These are phyloP conservation scores for Colostygia pectinataria DNA, from an alignment of 2,888 invertebrate species.

Conservation along the genomic window DNA sequence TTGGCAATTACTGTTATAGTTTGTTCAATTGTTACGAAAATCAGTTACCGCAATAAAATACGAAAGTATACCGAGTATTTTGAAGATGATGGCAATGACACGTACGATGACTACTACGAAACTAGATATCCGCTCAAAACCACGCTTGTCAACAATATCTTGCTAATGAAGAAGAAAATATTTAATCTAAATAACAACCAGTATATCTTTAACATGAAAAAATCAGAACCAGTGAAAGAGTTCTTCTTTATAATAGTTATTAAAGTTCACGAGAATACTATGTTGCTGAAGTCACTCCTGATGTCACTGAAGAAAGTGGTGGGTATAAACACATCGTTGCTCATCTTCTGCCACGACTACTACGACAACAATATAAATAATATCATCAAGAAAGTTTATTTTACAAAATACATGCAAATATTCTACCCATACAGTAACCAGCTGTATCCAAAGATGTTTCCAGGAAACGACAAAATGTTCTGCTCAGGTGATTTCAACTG, in stretches of 20 bases:
- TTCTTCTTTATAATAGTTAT: slow-evolving; percentile 44
- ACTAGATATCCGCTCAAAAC: slow-evolving; percentile 17
- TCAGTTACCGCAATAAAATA: slow-evolving; percentile 31
- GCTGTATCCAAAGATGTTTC: slow-evolving; percentile 48
- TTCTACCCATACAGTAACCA: slow-evolving; percentile 50
- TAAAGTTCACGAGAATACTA: slow-evolving; percentile 46
- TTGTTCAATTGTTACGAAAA: slow-evolving; percentile 23
- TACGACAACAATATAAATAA: slow-evolving; percentile 39
- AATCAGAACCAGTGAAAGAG: slow-evolving; percentile 16
- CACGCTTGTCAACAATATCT: slow-evolving; percentile 22
- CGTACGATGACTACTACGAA: slow-evolving; percentile 25
- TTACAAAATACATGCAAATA: slow-evolving; percentile 50
- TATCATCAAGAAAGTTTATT: slow-evolving; percentile 32
- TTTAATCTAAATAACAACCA: slow-evolving; percentile 42
- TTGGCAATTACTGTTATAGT: slow-evolving; percentile 13
- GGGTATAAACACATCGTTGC: slow-evolving; percentile 42
- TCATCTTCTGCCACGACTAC: slow-evolving; percentile 48
- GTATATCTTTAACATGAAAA: slow-evolving; percentile 34
- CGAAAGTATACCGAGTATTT: slow-evolving; percentile 25
- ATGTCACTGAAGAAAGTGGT: slow-evolving; percentile 38
- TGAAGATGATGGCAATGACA: slow-evolving; percentile 30
- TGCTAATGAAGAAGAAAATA: slow-evolving; percentile 37
- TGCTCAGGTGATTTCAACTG: slow-evolving; percentile 46
- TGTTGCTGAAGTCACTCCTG: slow-evolving; percentile 43
- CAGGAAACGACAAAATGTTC: slow-evolving; percentile 44